Evolutionary conservation across 2,888 invertebrate species (phyloP).

Genomic region (Hofmannophila pseudospretella): DNA sequence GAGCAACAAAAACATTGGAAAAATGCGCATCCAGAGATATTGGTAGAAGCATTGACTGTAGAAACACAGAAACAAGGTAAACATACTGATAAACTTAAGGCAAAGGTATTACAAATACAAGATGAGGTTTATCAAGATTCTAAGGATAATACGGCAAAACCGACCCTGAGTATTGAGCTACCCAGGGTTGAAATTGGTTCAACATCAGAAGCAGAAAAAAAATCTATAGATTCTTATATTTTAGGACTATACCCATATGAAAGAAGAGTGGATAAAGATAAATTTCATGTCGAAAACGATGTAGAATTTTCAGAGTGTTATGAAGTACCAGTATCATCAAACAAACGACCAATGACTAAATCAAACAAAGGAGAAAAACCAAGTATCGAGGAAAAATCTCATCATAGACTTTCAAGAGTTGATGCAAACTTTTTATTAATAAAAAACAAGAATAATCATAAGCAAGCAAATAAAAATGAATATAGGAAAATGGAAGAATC

Average conservation of each 20-base stretch:
- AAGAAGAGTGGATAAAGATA: slow-evolving; percentile 15
- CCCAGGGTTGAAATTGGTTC: slow-evolving; percentile 38
- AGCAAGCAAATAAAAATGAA: slow-evolving; percentile 4
- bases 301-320: slow-evolving; percentile 12
- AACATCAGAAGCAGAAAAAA: slow-evolving; percentile 36
- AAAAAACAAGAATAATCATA: slow-evolving; percentile 18
- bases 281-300: not conserved
- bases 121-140: slow-evolving; percentile 20
- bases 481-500: slow-evolving; percentile 13
- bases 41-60: slow-evolving; percentile 21
- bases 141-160: slow-evolving; percentile 33
- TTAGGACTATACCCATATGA: slow-evolving; percentile 26
- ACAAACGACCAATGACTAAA: too few species aligned
- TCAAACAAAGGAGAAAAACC: too few species aligned
- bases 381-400: too few species aligned
- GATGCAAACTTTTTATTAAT: slow-evolving; percentile 34
- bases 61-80: slow-evolving; percentile 13
- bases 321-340: not conserved
- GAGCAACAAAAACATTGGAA: too few species aligned
- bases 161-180: slow-evolving; percentile 39
- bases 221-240: slow-evolving; percentile 38
- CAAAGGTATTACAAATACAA: slow-evolving; percentile 5
- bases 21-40: slow-evolving; percentile 21
- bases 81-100: slow-evolving; percentile 4
- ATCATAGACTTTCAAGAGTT: slow-evolving; percentile 35